Evolutionary conservation across 1,140 invertebrate genomes (phyloP).

Genomic region (Harpegnathos saltator): DNA sequence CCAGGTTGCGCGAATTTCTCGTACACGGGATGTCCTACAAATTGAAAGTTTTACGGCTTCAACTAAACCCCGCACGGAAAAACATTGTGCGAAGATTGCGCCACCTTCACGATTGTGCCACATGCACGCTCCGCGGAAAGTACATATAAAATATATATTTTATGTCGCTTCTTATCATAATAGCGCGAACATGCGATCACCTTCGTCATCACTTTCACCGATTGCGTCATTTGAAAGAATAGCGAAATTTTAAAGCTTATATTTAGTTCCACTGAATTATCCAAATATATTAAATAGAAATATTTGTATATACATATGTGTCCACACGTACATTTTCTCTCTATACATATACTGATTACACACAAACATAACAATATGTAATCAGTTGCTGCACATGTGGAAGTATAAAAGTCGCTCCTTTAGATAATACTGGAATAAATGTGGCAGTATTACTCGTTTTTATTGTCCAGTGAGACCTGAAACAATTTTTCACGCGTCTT

Average conservation of each 20-base stretch:
- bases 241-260: neutral
- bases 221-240: neutral
- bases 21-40: slow-evolving; percentile 7
- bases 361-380: too few relatives aligned
- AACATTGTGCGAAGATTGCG: slow-evolving; percentile 20
- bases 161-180: neutral
- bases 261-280: too few relatives aligned
- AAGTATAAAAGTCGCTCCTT: slow-evolving; percentile 3
- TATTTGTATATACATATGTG: too few relatives aligned
- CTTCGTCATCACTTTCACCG: neutral
- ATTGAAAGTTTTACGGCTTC: slow-evolving; percentile 41
- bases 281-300: too few relatives aligned
- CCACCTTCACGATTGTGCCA: neutral
- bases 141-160: neutral
- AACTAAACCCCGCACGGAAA: neutral
- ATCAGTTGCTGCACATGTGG: neutral
- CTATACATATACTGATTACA: too few relatives aligned
- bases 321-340: too few relatives aligned
- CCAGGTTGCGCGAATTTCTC: neutral
- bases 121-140: neutral
- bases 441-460: slow-evolving; percentile 4
- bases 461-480: neutral
- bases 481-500: slow-evolving; percentile 17
- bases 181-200: neutral
- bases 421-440: neutral